These are phyloP conservation scores for Dreissena polymorpha DNA, from an alignment of 1,140 invertebrate species.

Conservation along the genomic window DNA sequence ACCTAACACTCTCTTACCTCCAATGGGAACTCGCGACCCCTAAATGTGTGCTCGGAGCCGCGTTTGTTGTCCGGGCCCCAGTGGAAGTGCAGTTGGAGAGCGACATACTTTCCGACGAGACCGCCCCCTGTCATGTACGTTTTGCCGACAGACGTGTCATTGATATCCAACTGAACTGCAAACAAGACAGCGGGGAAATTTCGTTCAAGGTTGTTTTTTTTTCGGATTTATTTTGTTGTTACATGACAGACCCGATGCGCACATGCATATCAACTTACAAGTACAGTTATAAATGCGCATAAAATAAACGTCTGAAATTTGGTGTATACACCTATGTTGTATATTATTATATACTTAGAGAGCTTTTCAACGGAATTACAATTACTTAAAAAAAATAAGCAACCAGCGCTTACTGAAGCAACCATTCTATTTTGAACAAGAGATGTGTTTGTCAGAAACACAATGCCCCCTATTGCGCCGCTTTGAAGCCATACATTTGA, in stretches of 20 bases:
- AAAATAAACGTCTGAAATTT: neutral
- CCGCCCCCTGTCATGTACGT: constrained; percentile 71
- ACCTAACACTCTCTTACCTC: constrained; percentile 67
- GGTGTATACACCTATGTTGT: neutral
- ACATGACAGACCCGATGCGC: neutral
- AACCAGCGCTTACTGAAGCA: too few relatives aligned
- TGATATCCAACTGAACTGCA: constrained; percentile 68
- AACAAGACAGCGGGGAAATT: neutral
- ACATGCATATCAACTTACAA: neutral
- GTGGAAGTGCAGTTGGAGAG: constrained; percentile 77
- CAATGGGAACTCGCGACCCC: constrained; percentile 64
- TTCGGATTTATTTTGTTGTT: neutral
- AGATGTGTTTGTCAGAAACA: too few relatives aligned
- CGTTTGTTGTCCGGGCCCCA: constrained; percentile 71
- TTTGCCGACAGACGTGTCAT: constrained; percentile 13
- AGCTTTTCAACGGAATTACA: neutral
- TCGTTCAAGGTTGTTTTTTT: neutral
- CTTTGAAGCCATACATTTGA: too few relatives aligned
- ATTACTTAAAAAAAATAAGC: too few relatives aligned
- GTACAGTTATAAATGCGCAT: neutral
- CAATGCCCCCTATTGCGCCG: too few relatives aligned
- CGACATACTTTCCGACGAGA: constrained; percentile 65
- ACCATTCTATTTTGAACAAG: too few relatives aligned
- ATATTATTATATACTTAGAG: neutral
- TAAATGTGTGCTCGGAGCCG: constrained; percentile 76